These are phyloP conservation scores for Pseudomugil tenellus DNA, from an alignment of 2,797 vertebrate species.

Conservation along the genomic window DNA sequence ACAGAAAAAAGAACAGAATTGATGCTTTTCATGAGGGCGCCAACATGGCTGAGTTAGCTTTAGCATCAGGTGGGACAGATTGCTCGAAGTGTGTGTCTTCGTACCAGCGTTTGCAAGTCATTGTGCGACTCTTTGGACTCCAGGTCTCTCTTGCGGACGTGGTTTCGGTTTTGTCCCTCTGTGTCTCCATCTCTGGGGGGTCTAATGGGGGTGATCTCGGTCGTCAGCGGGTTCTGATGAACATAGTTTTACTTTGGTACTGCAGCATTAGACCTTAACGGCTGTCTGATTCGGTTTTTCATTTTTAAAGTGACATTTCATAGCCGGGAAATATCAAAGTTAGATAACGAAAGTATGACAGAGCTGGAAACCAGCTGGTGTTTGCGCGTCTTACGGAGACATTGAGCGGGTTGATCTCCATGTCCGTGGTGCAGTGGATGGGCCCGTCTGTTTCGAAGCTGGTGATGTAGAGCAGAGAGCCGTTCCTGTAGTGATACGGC, in stretches of 20 bases:
- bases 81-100: background rate
- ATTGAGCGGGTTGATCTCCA: slow-evolving; percentile 90
- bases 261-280: too few species aligned
- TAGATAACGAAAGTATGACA: background rate
- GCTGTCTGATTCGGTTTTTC: too few species aligned
- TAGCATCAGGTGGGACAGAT: too few species aligned
- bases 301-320: background rate
- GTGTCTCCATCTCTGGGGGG: slow-evolving; percentile 61
- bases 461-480: slow-evolving; percentile 89
- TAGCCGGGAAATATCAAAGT: background rate
- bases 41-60: too few species aligned
- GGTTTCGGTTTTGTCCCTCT: slow-evolving; percentile 75
- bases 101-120: slow-evolving; percentile 87
- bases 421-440: slow-evolving; percentile 92
- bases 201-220: slow-evolving; percentile 78
- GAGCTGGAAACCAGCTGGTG: background rate
- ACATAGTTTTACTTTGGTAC: too few species aligned
- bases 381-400: slow-evolving; percentile 83
- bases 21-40: too few species aligned
- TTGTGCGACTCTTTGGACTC: slow-evolving; percentile 67
- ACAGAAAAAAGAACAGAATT: too few species aligned
- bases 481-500: slow-evolving; percentile 88
- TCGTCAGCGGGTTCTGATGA: slow-evolving; percentile 66
- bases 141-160: slow-evolving; percentile 70
- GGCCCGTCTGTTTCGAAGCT: slow-evolving; percentile 91